Conservation (phyloP, 2,797 vertebrate species). For the Macrochelys suwanniensis region DNA sequence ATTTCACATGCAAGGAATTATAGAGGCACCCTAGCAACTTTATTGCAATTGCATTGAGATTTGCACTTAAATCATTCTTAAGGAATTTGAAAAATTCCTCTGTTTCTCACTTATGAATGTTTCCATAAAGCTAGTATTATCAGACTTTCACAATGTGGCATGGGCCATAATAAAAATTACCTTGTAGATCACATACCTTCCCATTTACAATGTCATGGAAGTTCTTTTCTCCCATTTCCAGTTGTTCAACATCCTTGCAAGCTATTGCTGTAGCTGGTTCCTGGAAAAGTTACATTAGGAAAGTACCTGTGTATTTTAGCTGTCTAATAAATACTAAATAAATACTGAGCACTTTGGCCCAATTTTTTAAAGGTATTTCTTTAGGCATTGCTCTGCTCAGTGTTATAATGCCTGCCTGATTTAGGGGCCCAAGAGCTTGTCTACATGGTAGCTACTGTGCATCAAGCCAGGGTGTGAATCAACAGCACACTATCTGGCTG, state of each 20-base stretch:
- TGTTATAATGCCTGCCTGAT: background rate
- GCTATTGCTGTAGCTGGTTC: background rate
- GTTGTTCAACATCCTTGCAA: fast-evolving
- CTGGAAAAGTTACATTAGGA: background rate
- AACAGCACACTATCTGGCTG: background rate
- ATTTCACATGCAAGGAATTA: background rate
- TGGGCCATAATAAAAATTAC: fast-evolving
- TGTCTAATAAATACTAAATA: background rate
- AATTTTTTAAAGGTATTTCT: background rate
- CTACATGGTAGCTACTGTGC: background rate
- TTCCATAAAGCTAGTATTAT: background rate
- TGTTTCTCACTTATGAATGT: fast-evolving
- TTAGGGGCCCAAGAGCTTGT: background rate
- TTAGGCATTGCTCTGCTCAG: background rate
- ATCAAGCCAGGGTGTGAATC: background rate
- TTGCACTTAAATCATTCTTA: background rate
- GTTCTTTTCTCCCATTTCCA: background rate
- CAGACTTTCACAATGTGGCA: background rate
- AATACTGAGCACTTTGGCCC: fast-evolving
- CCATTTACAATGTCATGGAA: fast-evolving
- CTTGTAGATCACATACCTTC: background rate
- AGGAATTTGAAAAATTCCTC: background rate
- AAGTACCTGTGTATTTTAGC: fast-evolving
- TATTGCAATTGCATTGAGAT: background rate
- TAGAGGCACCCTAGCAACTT: background rate